Conservation (phyloP, 2,888 invertebrate genomes). For the Plutella xylostella region DNA sequence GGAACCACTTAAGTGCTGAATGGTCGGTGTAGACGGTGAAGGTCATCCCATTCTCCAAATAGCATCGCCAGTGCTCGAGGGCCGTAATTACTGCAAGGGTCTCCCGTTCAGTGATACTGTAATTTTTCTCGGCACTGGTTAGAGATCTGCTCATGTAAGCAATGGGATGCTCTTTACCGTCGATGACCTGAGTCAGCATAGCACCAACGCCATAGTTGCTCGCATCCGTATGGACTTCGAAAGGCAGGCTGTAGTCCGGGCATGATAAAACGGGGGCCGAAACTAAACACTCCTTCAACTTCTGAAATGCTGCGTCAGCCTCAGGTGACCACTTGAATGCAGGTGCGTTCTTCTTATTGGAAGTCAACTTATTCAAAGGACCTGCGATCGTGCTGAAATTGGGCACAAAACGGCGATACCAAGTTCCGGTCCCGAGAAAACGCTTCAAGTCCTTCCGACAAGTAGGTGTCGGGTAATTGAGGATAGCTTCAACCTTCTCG, state of each 20-base stretch:
- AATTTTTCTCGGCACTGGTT: too few species aligned
- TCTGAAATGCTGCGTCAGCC: constrained; percentile 8
- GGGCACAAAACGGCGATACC: constrained; percentile 22
- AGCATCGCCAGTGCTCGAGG: constrained; percentile 24
- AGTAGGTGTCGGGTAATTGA: constrained; percentile 15
- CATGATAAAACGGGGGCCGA: constrained; percentile 8
- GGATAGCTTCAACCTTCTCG: constrained; percentile 16
- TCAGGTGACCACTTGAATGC: constrained; percentile 8
- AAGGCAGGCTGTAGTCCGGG: constrained; percentile 8
- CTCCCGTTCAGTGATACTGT: constrained; percentile 24
- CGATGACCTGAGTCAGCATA: constrained; percentile 6
- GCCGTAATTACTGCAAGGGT: constrained; percentile 22
- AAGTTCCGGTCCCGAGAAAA: constrained; percentile 14
- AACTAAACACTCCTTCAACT: constrained; percentile 7
- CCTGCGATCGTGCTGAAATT: constrained; percentile 17
- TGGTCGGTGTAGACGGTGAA: constrained; percentile 19
- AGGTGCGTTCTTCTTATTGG: constrained; percentile 6
- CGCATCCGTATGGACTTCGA: constrained; percentile 10
- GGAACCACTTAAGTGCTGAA: constrained; percentile 19
- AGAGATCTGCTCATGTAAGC: constrained; percentile 17
- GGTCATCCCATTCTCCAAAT: constrained; percentile 19
- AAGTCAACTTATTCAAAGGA: constrained; percentile 9
- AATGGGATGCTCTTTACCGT: constrained; percentile 11
- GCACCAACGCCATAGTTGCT: constrained; percentile 8
- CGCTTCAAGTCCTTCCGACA: constrained; percentile 6